A percentile compares a stretch with the other conserved stretches of the same genome.
phyloP scores from a whole-genome alignment of 2,797 vertebrate genomes.

The Sparidentex hasta region DNA sequence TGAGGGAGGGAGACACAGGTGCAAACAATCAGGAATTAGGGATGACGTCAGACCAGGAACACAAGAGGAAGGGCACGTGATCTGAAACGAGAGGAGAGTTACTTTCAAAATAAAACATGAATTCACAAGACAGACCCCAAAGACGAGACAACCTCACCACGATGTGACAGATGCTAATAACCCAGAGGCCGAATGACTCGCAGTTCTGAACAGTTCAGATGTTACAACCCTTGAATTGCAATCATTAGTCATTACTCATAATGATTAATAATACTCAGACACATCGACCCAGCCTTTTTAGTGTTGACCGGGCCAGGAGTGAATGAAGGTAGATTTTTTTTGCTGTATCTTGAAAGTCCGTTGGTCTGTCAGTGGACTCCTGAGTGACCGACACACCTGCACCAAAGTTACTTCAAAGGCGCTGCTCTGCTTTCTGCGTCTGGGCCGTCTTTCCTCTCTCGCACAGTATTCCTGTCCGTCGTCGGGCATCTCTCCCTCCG shows the following conservation, averaged over 20 bases:
- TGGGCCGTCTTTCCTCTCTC: background rate
- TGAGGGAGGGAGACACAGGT: too few species aligned
- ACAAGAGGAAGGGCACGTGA: too few species aligned
- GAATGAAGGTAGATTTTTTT: background rate
- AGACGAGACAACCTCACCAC: too few species aligned
- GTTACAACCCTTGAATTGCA: background rate
- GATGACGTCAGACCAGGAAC: too few species aligned
- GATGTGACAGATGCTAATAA: conserved; percentile 15
- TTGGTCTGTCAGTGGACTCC: background rate
- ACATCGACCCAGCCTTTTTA: background rate
- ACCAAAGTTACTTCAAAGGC: conserved; percentile 44
- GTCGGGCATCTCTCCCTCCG: background rate
- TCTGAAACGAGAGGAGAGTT: too few species aligned
- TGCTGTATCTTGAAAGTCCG: conserved; percentile 25
- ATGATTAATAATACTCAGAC: background rate
- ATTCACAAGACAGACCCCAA: too few species aligned
- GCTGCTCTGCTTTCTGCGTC: conserved; percentile 4
- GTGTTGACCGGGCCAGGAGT: background rate
- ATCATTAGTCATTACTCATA: conserved; percentile 6
- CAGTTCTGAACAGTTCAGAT: background rate
- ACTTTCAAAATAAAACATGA: too few species aligned
- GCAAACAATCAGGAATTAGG: too few species aligned
- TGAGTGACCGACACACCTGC: conserved; percentile 38
- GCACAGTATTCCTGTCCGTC: background rate
- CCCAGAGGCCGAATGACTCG: conserved; percentile 16